Base-by-base conservation (phyloP, 2,888 invertebrate species). In the Mimachlamys varia region DNA sequence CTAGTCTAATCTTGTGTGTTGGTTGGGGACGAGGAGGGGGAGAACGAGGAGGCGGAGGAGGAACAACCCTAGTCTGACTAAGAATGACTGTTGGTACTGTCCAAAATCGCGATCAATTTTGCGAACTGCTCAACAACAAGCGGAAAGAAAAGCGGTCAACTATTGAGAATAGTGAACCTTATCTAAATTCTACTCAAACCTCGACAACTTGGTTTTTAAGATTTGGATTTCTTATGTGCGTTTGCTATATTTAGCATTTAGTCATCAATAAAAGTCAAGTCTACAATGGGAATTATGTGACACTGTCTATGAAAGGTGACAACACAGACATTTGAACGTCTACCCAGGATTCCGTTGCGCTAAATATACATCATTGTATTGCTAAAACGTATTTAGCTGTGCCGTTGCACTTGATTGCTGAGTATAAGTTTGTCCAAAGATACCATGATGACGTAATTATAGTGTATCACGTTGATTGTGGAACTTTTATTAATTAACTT, bases 1-100 rank as follows among this genome's bases (percentile, higher is more conserved):
- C 76, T 33, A 33, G 76, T 76, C 76, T 76, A 76, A 76, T 76
- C 76, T 76, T 27, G 76, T 76, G 76, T 76, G 76, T 33, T 76
- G 22, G 76, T 27, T 22, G 76, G 10, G 33, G 76, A 76, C 76
- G 33, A 76, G 12, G 2, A 76, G 33, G 33, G 10, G 33, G 27
- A 44, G 44, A 7, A 44, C 4, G 44, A 44, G 44, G 44, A 15
- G 33, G 33, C 2, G 33, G 27, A n/a, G n/a, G n/a, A n/a, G n/a
- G n/a, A n/a, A n/a, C n/a, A n/a, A n/a, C n/a, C n/a, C 27, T 10
- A 10, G 12, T 76, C 76, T 76, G 33, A 76, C 76, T 33, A 76
- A 76, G 76, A 76, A 76, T 76, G 33, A 33, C 76, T 76, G 33
- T 27, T 76, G 27, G 27, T 33, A 27, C 76, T 76, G 33, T 10